Percentiles rank a stretch among this genome's conserved stretches.
These are phyloP conservation scores for Porites lutea DNA, from an alignment of 64 coral and sea anemone genomes.

Conservation along the genomic window DNA sequence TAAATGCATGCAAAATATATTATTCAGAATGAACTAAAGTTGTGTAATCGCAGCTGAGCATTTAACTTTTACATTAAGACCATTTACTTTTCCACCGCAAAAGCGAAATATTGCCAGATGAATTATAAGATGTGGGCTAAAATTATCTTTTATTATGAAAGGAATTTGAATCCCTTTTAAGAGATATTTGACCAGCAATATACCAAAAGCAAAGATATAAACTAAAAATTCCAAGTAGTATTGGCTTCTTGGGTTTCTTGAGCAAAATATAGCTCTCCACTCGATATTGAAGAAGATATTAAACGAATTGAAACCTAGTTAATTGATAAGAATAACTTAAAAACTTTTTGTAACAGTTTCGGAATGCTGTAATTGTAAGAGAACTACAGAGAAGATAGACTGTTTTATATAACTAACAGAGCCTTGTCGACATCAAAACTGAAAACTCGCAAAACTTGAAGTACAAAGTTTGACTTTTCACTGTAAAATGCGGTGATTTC, in stretches of 20 bases:
- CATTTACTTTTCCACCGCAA: not conserved
- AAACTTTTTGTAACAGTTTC: conserved; percentile 37
- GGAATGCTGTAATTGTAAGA: not conserved
- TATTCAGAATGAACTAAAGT: too few relatives aligned
- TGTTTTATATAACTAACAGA: not conserved
- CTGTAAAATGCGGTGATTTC: not conserved
- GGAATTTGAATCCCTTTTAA: conserved; percentile 28
- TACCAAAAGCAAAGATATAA: conserved; percentile 36
- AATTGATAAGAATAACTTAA: conserved; percentile 29
- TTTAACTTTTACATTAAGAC: not conserved
- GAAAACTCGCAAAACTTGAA: too few relatives aligned
- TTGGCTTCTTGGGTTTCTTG: not conserved
- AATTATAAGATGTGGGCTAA: conserved; percentile 1
- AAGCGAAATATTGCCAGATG: not conserved
- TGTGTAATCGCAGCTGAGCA: not conserved
- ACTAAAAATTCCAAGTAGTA: conserved; percentile 27
- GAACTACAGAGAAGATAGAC: not conserved
- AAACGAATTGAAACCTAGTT: conserved; percentile 22
- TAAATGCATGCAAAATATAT: too few relatives aligned
- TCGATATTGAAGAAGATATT: conserved; percentile 30
- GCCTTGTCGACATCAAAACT: too few relatives aligned
- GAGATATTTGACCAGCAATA: conserved; percentile 14
- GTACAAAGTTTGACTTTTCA: too few relatives aligned
- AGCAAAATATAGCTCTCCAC: conserved; percentile 13
- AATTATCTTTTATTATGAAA: conserved; percentile 15